Percentiles rank a stretch among this genome's conserved stretches.
Evolutionary conservation across 2,797 vertebrate genomes (phyloP).

Genomic region (Sebastes hubbsi): DNA sequence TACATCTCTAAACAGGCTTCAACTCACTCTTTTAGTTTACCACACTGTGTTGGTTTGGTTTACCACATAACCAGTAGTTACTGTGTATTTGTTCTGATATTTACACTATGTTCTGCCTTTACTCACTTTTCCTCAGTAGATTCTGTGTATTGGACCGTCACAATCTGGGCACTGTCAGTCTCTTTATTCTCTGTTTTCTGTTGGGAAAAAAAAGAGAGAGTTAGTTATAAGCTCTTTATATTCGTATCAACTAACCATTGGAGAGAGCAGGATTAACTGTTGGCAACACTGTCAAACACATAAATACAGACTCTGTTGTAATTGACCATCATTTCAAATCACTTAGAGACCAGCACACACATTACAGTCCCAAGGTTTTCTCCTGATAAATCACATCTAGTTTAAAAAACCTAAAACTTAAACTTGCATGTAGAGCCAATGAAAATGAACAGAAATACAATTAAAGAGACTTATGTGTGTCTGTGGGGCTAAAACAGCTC

Average conservation of each 20-base stretch:
- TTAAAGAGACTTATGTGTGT: not conserved
- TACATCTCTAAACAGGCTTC: not conserved
- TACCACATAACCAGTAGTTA: slow-evolving; percentile 6
- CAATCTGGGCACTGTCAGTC: slow-evolving; percentile 83
- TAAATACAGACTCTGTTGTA: slow-evolving; percentile 8
- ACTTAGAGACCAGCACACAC: not conserved
- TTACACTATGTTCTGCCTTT: not conserved
- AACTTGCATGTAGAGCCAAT: not conserved
- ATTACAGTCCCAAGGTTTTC: not conserved
- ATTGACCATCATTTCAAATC: not conserved
- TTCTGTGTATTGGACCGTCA: slow-evolving; percentile 89
- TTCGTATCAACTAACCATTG: slow-evolving; percentile 5
- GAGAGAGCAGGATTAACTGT: not conserved
- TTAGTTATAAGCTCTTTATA: not conserved
- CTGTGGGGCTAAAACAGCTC: not conserved
- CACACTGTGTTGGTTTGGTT: slow-evolving; percentile 1
- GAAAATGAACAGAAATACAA: not conserved
- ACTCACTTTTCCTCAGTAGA: slow-evolving; percentile 87
- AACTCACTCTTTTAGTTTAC: slow-evolving; percentile 6
- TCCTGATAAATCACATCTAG: not conserved
- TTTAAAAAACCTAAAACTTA: not conserved
- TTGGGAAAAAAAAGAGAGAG: not conserved
- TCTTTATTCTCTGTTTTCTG: slow-evolving; percentile 85
- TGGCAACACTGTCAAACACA: not conserved
- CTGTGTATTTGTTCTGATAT: not conserved